Evolutionary conservation across 2,797 vertebrate species (phyloP).

Genomic region (Bradypodion pumilum): DNA sequence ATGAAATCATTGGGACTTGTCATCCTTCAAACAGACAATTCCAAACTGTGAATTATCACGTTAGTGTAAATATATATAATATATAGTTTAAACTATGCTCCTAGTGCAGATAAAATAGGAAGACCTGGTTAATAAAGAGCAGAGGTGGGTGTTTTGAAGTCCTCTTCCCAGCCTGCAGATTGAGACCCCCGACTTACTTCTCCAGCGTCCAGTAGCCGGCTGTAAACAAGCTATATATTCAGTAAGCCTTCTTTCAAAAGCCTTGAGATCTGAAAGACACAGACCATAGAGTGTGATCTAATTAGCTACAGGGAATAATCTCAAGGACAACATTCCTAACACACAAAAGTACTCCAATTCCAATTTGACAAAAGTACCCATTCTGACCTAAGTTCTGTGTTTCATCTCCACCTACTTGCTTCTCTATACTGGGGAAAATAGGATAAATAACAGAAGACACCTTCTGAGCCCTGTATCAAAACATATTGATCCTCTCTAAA

Average conservation of each 20-base stretch:
- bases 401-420: no score
- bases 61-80: neutral
- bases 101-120: neutral
- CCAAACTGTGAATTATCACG: neutral
- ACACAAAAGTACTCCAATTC: no score
- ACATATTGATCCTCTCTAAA: no score
- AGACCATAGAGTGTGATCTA: neutral
- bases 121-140: neutral
- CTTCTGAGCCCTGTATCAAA: no score
- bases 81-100: neutral
- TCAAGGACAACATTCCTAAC: no score
- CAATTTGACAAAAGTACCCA: no score
- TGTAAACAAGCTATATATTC: constrained; percentile 98
- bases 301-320: no score
- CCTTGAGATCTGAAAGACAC: constrained; percentile 90
- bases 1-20: neutral
- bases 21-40: neutral
- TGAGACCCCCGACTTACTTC: constrained; percentile 86
- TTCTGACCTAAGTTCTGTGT: no score
- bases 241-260: constrained; percentile 97
- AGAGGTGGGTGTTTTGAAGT: neutral
- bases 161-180: neutral
- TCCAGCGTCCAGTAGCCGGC: constrained; percentile 97
- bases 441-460: no score
- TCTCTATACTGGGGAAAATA: no score